Conservation (phyloP, 2,888 invertebrate genomes). For the Tineola bisselliella region DNA sequence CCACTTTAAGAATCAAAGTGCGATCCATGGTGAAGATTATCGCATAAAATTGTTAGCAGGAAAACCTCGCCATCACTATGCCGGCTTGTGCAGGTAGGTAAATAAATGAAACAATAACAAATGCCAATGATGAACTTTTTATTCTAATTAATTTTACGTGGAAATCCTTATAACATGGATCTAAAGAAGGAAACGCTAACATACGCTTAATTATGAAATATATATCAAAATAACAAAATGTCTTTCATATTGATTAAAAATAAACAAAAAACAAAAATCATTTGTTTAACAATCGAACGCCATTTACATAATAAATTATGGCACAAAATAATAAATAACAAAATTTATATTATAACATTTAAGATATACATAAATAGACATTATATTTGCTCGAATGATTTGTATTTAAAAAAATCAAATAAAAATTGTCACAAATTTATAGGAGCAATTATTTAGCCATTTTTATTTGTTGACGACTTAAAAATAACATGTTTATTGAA, state of each 20-base stretch:
- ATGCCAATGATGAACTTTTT: constrained; percentile 57
- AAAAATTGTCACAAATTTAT: too few species aligned
- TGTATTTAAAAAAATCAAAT: background rate
- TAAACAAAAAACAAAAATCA: background rate
- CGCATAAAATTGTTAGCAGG: too few species aligned
- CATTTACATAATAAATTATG: background rate
- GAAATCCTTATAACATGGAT: constrained; percentile 67
- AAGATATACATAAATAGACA: background rate
- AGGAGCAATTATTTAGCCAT: too few species aligned
- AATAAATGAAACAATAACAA: constrained; percentile 38
- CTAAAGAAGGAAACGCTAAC: constrained; percentile 67
- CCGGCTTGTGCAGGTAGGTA: too few species aligned
- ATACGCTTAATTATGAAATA: constrained; percentile 64
- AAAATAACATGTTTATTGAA: too few species aligned
- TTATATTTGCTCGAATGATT: background rate
- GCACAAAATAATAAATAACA: background rate
- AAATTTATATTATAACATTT: background rate
- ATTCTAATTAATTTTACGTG: constrained; percentile 66
- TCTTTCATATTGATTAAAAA: constrained; percentile 43
- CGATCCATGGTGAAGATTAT: too few species aligned
- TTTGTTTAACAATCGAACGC: background rate
- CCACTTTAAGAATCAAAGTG: too few species aligned
- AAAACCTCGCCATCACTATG: too few species aligned
- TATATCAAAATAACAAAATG: constrained; percentile 62
- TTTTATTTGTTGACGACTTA: too few species aligned